Percentiles rank a stretch among this genome's conserved stretches.
These are phyloP conservation scores for Cuculus canorus DNA, from an alignment of 2,797 vertebrate species.

Conservation along the genomic window DNA sequence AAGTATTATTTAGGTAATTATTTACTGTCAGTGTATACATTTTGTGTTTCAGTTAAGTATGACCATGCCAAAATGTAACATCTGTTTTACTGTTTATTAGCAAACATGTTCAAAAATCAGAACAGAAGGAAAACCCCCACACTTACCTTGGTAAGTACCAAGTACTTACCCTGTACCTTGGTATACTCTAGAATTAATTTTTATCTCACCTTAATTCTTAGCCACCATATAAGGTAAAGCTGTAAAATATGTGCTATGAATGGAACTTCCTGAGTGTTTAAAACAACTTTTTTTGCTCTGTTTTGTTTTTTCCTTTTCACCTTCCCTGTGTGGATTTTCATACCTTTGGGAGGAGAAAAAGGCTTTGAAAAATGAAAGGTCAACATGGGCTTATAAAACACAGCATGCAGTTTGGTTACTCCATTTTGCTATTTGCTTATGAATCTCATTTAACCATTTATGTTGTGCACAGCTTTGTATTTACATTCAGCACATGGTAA, in stretches of 20 bases:
- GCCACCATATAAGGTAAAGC: not conserved
- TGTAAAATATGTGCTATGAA: not conserved
- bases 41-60: not conserved
- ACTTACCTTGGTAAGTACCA: too few relatives aligned
- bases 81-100: not conserved
- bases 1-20: not conserved
- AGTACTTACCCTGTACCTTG: too few relatives aligned
- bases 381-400: not conserved
- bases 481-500: slow-evolving; percentile 3
- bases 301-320: too few relatives aligned
- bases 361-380: not conserved
- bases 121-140: not conserved
- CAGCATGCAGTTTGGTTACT: not conserved
- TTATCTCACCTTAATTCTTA: not conserved
- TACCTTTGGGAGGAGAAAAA: not conserved
- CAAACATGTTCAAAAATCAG: not conserved
- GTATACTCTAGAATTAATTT: not conserved
- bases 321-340: not conserved
- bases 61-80: not conserved
- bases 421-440: not conserved
- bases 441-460: not conserved
- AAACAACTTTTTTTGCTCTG: not conserved
- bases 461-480: not conserved
- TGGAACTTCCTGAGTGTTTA: not conserved
- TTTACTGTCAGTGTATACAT: not conserved